Evolutionary conservation across 2,888 invertebrate species (phyloP), one percentile per base, ranked within the genome.

Genomic region (Unio pictorum): DNA sequence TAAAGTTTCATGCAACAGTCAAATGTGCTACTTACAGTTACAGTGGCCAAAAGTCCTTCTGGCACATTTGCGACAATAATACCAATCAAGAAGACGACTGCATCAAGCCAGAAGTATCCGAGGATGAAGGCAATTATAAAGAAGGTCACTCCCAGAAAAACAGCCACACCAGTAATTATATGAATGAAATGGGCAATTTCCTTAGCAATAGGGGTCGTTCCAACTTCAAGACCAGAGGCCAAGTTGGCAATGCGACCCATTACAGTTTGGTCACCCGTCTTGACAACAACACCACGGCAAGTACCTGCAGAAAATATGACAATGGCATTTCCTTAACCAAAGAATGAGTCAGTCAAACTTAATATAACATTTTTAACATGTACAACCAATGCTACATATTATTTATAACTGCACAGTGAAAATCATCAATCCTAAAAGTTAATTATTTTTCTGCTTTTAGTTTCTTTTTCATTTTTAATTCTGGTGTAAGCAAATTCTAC

Each of bases 61-160:
- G 99, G 99, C 84, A 99, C 99, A 92, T 99, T 99, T 80, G 99
- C 99, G 80, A 99, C 99, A 92, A 99, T 99, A 91, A 99, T 98
- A 69, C 99, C 99, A 90, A 99, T 99, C 68, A 91, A 83, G 94
- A 99, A 99, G 91, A 99, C 98, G 82, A 99, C 98, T 89, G 99
- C 98, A 90, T 99, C 98, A 86, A 99, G 93, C 98, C 98, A 99
- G 91, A 97, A 96, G 92, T 99, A 99, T 86, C 97, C 98, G 84
- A 99, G 94, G 89, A 97, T 85, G 91, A 99, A 96, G 76, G 99
- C 98, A 89, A 99, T 98, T 70, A 98, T 89, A 93, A 99, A 99
- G 93, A 99, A 99, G 64, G 98, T 95, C 55, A 99, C 95, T 11
- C 95, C 95, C 56, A 94, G 91, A 76, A 92, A 90, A 66, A 94